Percentiles rank a stretch among this genome's conserved stretches.
These are phyloP conservation scores for Cetoscarus ocellatus DNA, from an alignment of 2,797 vertebrate species.

Conservation along the genomic window DNA sequence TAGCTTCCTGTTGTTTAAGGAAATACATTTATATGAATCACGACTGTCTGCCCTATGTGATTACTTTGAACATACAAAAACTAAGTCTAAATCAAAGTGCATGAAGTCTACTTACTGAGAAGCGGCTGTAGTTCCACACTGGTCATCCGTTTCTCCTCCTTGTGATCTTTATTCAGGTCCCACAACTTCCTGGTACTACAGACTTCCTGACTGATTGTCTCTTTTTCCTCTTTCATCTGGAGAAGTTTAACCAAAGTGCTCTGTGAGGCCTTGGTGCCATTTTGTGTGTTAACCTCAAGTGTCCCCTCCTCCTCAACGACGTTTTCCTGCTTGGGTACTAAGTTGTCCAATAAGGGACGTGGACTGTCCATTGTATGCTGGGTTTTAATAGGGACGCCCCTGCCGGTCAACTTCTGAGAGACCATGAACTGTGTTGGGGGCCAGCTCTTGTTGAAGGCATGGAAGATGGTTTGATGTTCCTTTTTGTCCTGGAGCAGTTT, in stretches of 20 bases:
- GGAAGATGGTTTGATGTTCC: constrained; percentile 89
- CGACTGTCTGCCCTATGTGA: too few relatives aligned
- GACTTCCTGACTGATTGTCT: constrained; percentile 74
- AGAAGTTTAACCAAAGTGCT: constrained; percentile 92
- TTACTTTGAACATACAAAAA: constrained; percentile 1
- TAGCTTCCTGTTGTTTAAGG: too few relatives aligned
- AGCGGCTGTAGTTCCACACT: constrained; percentile 86
- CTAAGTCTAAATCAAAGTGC: neutral
- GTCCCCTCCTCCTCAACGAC: constrained; percentile 72
- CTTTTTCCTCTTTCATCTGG: constrained; percentile 86
- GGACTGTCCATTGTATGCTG: constrained; percentile 79
- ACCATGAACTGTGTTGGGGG: constrained; percentile 86
- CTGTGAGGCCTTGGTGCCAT: constrained; percentile 80
- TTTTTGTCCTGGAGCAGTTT: constrained; percentile 92
- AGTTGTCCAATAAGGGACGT: constrained; percentile 8
- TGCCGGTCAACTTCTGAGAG: constrained; percentile 87
- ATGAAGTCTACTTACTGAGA: constrained; percentile 84
- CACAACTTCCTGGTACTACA: constrained; percentile 88
- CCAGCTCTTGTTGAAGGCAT: constrained; percentile 85
- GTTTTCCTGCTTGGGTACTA: constrained; percentile 72
- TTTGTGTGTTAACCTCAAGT: constrained; percentile 75
- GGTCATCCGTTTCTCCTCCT: constrained; percentile 82
- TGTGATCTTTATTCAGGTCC: constrained; percentile 86
- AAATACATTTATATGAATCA: too few relatives aligned
- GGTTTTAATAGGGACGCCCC: constrained; percentile 88